Evolutionary conservation across 2,888 invertebrate genomes (phyloP).

Genomic region (Alviniconcha strummeri): DNA sequence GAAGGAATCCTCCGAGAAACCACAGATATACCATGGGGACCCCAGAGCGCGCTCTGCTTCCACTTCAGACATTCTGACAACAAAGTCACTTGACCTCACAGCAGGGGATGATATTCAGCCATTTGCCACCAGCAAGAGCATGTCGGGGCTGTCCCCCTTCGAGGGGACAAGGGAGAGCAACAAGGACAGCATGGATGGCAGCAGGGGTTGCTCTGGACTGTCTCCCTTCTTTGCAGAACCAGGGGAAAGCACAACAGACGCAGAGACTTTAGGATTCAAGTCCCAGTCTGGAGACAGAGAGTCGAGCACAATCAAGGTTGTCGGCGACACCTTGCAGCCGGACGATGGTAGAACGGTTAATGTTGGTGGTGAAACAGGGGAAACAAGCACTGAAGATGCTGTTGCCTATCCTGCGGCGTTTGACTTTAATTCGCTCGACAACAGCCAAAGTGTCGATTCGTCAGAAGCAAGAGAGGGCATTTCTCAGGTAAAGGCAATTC

Average conservation of each 20-base stretch:
- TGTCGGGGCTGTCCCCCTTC: constrained; percentile 2
- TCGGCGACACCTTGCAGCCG: neutral
- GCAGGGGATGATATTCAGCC: neutral
- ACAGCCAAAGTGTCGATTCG: neutral
- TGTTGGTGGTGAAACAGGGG: constrained; percentile 9
- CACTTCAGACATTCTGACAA: neutral
- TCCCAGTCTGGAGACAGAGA: too few relatives aligned
- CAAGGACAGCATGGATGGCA: neutral
- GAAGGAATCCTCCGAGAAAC: neutral
- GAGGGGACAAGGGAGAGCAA: neutral
- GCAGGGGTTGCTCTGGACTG: neutral
- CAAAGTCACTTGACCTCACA: neutral
- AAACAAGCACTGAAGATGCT: neutral
- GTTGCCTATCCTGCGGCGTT: neutral
- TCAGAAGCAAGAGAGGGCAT: neutral
- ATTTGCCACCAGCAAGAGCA: neutral
- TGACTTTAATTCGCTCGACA: neutral
- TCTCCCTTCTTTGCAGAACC: neutral
- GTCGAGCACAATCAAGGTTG: neutral
- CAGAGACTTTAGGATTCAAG: too few relatives aligned
- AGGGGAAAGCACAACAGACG: too few relatives aligned
- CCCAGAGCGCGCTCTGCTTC: neutral
- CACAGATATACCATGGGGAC: constrained; percentile 3
- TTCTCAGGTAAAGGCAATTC: neutral
- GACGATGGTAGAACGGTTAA: neutral